These are phyloP conservation scores for Gobio occitaniae DNA, from an alignment of 2,797 vertebrate species.

Conservation along the genomic window DNA sequence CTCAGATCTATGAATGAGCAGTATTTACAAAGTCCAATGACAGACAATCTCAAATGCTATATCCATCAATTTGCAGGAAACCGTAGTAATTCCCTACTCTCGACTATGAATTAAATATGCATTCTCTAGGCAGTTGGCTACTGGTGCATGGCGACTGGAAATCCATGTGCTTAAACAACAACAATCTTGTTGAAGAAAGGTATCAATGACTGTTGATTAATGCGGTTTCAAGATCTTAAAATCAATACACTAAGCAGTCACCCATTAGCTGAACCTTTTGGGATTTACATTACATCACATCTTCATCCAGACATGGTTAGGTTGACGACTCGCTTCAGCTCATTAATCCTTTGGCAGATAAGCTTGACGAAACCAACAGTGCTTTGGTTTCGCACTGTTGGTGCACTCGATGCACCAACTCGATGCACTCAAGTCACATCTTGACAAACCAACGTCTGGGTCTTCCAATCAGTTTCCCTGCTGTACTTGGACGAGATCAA, in stretches of 20 bases:
- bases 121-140: background rate
- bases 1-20: background rate
- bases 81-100: slow-evolving; percentile 12
- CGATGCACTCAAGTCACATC: slow-evolving; percentile 23
- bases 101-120: background rate
- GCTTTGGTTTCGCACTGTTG: too few species aligned
- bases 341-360: background rate
- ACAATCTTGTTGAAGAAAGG: slow-evolving; percentile 1
- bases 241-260: slow-evolving; percentile 41
- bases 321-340: slow-evolving; percentile 1
- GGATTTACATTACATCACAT: slow-evolving; percentile 20
- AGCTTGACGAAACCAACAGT: background rate
- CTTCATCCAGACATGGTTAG: slow-evolving; percentile 1
- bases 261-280: slow-evolving; percentile 29
- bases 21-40: slow-evolving; percentile 8
- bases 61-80: background rate
- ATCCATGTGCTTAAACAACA: slow-evolving; percentile 7
- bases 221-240: slow-evolving; percentile 34
- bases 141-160: background rate
- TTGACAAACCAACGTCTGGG: background rate
- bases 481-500: slow-evolving; percentile 31
- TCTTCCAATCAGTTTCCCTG: slow-evolving; percentile 28
- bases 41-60: background rate
- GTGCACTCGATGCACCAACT: too few species aligned
- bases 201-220: slow-evolving; percentile 19